phyloP scores from a whole-genome alignment of 2,797 vertebrate genomes.

The Allobates femoralis region DNA sequence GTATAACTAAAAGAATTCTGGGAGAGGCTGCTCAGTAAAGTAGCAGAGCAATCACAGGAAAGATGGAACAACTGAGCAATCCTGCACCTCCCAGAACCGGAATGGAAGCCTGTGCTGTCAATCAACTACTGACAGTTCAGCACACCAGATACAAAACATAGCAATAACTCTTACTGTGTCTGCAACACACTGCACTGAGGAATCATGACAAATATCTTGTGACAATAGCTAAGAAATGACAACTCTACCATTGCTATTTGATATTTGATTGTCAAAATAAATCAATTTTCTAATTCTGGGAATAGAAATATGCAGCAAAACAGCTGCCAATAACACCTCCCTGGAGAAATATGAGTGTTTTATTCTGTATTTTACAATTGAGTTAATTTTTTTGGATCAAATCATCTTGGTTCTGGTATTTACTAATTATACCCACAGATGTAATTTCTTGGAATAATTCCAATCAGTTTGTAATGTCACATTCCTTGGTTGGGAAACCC shows the following conservation, averaged over 20 bases:
- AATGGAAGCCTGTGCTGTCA: too few species aligned
- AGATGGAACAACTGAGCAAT: too few species aligned
- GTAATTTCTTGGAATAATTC: neutral
- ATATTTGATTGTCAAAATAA: neutral
- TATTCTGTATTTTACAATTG: neutral
- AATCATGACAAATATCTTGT: too few species aligned
- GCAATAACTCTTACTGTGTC: too few species aligned
- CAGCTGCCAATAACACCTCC: neutral
- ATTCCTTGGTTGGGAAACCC: neutral
- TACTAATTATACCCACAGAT: constrained; percentile 19
- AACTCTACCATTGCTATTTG: neutral
- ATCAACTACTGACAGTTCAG: too few species aligned
- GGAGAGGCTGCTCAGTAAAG: too few species aligned
- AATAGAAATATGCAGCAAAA: neutral
- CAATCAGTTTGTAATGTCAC: neutral
- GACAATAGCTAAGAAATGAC: neutral
- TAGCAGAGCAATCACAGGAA: too few species aligned
- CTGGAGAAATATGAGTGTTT: neutral
- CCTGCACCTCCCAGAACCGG: too few species aligned
- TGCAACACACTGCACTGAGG: too few species aligned
- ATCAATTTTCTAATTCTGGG: neutral
- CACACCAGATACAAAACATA: too few species aligned
- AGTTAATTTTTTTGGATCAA: constrained; percentile 18
- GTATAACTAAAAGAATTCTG: too few species aligned
- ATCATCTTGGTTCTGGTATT: constrained; percentile 4